Evolutionary conservation across 1,140 invertebrate species (phyloP).

Genomic region (Protaetia brevitarsis): DNA sequence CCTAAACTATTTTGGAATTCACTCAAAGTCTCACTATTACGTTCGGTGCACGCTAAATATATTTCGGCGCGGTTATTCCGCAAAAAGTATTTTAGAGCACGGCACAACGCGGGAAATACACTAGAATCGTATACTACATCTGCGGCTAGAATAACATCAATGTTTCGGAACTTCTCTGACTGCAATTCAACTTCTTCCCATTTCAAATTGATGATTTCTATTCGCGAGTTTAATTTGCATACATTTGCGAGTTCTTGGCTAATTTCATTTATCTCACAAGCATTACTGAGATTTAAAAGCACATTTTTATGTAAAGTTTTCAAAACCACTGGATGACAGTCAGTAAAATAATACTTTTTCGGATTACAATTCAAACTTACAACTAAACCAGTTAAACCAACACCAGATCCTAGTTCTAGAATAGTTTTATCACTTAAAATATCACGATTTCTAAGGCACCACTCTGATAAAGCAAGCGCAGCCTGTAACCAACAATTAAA

Average conservation of each 20-base stretch:
- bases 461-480: conserved; percentile 53
- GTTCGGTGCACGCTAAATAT: conserved; percentile 50
- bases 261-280: neutral
- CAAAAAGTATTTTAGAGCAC: conserved; percentile 46
- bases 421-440: conserved; percentile 48
- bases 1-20: conserved; percentile 44
- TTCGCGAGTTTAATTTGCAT: neutral
- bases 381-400: conserved; percentile 55
- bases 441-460: conserved; percentile 51
- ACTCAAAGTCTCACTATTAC: conserved; percentile 51
- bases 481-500: conserved; percentile 46
- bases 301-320: conserved; percentile 51
- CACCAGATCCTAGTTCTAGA: conserved; percentile 59
- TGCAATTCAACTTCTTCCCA: conserved; percentile 51
- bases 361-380: conserved; percentile 50
- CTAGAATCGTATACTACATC: conserved; percentile 55
- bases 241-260: neutral
- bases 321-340: conserved; percentile 54
- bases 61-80: conserved; percentile 40
- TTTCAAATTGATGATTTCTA: conserved; percentile 46
- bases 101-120: conserved; percentile 48
- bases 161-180: conserved; percentile 34
- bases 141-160: conserved; percentile 54
- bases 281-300: conserved; percentile 39
- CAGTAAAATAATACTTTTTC: conserved; percentile 53